phyloP scores from a whole-genome alignment of 2,113 vertebrate species.

The Clupea harengus region DNA sequence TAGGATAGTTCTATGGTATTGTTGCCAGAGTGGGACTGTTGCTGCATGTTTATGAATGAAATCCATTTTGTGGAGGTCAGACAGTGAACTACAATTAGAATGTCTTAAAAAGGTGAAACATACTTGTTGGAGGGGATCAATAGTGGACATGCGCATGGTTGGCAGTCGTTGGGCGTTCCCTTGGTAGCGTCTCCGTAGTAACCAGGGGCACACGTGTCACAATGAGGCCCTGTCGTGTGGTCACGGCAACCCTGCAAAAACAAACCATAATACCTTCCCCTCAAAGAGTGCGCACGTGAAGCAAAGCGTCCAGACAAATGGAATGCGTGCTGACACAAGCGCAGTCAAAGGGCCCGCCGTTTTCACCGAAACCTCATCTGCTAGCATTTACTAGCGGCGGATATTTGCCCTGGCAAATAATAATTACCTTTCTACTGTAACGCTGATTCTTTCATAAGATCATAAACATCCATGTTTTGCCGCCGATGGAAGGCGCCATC shows the following conservation, averaged over 20 bases:
- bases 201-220: constrained; percentile 77
- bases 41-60: background rate
- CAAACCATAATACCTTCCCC: background rate
- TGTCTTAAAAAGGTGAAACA: background rate
- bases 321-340: background rate
- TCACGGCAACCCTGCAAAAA: constrained; percentile 74
- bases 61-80: too few species aligned
- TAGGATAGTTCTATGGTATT: background rate
- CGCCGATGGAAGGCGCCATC: background rate
- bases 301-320: background rate
- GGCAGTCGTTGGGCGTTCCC: constrained; percentile 79
- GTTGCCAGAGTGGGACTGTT: background rate
- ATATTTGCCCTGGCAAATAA: constrained; percentile 10
- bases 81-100: background rate
- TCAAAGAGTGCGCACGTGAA: background rate
- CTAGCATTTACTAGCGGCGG: background rate
- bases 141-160: constrained; percentile 80
- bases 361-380: background rate
- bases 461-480: background rate
- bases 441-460: constrained; percentile 3
- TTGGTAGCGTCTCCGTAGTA: constrained; percentile 83
- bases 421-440: background rate
- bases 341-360: background rate
- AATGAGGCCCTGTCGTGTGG: constrained; percentile 76
- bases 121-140: constrained; percentile 80